Percentiles rank a stretch among this genome's conserved stretches.
phyloP scores from a whole-genome alignment of 1,140 invertebrate species.

The Aphelenchoides fujianensis region DNA sequence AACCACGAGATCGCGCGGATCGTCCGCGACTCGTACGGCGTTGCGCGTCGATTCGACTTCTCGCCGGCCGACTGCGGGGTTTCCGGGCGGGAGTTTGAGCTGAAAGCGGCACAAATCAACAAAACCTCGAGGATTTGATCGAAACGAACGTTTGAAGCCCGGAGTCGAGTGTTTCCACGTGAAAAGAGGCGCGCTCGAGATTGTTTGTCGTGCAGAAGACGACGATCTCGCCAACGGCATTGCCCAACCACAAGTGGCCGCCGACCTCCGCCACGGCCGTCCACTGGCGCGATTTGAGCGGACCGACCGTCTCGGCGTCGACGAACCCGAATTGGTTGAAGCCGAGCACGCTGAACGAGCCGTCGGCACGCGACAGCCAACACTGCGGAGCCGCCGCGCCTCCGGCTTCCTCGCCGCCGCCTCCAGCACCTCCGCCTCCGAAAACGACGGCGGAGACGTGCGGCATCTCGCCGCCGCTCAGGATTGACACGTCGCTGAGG shows the following conservation, averaged over 20 bases:
- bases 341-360: conserved; percentile 13
- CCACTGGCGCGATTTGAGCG: neutral
- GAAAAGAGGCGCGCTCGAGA: conserved; percentile 8
- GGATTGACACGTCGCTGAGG: conserved; percentile 74
- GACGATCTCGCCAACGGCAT: conserved; percentile 15
- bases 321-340: conserved; percentile 36
- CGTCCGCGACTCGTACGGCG: neutral
- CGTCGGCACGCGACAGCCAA: conserved; percentile 26
- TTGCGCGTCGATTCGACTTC: no score
- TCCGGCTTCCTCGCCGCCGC: conserved; percentile 9
- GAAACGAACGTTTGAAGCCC: neutral
- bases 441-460: neutral
- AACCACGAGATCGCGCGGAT: conserved; percentile 23
- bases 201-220: conserved; percentile 11
- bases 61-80: no score
- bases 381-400: conserved; percentile 15
- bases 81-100: no score
- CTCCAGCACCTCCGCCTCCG: no score
- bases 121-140: no score
- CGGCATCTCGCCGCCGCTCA: conserved; percentile 43
- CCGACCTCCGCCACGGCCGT: conserved; percentile 24
- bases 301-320: neutral
- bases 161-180: neutral
- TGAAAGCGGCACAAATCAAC: no score
- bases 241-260: conserved; percentile 24